These are phyloP conservation scores for Phrixothrix hirtus DNA, from an alignment of 2,888 invertebrate genomes.

Conservation along the genomic window DNA sequence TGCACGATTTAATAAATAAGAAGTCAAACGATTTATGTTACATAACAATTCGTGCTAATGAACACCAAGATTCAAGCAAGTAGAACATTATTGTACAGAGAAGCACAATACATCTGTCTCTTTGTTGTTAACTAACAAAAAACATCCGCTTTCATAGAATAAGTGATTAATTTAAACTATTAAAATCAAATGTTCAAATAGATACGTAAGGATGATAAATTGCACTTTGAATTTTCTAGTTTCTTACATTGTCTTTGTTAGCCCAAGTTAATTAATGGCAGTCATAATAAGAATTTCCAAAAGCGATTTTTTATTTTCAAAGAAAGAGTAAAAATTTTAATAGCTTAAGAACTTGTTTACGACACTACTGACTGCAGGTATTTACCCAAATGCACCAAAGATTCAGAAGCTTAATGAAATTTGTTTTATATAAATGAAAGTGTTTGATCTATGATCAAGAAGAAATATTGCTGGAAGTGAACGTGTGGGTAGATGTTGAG, in stretches of 20 bases:
- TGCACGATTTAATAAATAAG: constrained; percentile 15
- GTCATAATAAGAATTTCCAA: neutral
- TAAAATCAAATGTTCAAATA: constrained; percentile 18
- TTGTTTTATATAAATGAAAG: constrained; percentile 6
- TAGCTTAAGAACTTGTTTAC: no score
- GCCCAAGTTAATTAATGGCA: neutral
- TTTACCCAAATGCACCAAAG: no score
- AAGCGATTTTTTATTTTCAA: no score
- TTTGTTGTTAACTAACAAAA: constrained; percentile 31
- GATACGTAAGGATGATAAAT: no score
- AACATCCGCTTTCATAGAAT: constrained; percentile 28
- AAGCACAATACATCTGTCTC: constrained; percentile 22
- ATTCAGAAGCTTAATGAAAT: neutral
- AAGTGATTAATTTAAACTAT: constrained; percentile 30
- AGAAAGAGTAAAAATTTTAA: no score
- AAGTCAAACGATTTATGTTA: constrained; percentile 11
- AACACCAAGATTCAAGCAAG: constrained; percentile 10
- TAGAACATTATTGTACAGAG: constrained; percentile 22
- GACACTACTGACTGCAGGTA: no score
- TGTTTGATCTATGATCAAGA: constrained; percentile 13
- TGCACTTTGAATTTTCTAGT: no score
- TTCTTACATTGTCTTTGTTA: neutral
- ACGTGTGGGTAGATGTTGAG: constrained; percentile 25
- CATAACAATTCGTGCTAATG: constrained; percentile 6
- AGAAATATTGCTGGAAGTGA: constrained; percentile 17